phyloP scores from a whole-genome alignment of 1,140 invertebrate genomes.

The Hirudo medicinalis region DNA sequence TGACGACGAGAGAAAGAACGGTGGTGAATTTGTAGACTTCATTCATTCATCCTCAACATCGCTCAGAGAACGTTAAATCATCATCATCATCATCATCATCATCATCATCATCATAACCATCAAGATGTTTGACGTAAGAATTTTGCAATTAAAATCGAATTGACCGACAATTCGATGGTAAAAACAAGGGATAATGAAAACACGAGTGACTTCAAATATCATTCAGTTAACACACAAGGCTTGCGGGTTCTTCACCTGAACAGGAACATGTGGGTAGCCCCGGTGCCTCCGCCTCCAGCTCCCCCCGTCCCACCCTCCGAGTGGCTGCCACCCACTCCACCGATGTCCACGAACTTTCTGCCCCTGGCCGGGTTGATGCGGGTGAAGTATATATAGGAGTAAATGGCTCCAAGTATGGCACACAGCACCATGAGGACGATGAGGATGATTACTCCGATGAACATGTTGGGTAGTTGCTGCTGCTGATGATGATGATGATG shows the following conservation, averaged over 20 bases:
- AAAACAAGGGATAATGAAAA: no score
- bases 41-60: no score
- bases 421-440: conserved; percentile 19
- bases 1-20: no score
- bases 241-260: not conserved
- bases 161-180: no score
- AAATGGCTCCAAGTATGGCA: conserved; percentile 21
- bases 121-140: no score
- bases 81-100: no score
- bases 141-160: no score
- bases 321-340: conserved; percentile 7
- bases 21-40: no score
- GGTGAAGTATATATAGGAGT: conserved; percentile 23
- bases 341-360: conserved; percentile 16
- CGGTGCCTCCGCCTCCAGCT: not conserved
- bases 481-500: not conserved
- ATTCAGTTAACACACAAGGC: no score
- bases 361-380: conserved; percentile 18
- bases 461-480: not conserved
- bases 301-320: not conserved
- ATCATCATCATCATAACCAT: no score
- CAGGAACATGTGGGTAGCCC: conserved; percentile 12
- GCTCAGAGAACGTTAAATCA: no score
- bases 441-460: conserved; percentile 18
- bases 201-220: no score